Percentiles rank a stretch among this genome's conserved stretches.
phyloP scores from a whole-genome alignment of 2,113 vertebrate species.

The Thymallus thymallus region DNA sequence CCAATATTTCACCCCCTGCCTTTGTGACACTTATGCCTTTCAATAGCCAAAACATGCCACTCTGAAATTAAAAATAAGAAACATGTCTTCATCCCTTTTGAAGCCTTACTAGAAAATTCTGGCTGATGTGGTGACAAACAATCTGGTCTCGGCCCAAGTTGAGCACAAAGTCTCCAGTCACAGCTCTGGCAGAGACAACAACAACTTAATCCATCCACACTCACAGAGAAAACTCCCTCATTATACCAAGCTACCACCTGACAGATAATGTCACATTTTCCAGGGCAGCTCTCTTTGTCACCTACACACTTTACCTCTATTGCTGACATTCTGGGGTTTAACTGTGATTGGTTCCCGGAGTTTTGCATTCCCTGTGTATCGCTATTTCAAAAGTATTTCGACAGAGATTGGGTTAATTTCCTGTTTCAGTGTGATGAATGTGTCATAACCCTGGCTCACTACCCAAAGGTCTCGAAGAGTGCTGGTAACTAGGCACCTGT shows the following conservation, averaged over 20 bases:
- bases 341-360: not conserved
- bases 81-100: not conserved
- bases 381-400: not conserved
- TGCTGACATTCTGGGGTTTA: not conserved
- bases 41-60: not conserved
- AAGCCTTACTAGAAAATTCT: not conserved
- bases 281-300: not conserved
- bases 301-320: not conserved
- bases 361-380: not conserved
- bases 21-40: not conserved
- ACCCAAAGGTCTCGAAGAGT: not conserved
- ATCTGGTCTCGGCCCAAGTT: not conserved
- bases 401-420: not conserved
- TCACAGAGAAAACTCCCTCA: not conserved
- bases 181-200: not conserved
- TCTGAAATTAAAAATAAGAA: not conserved
- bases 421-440: not conserved
- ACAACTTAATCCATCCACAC: not conserved
- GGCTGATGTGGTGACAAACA: not conserved
- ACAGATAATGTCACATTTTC: constrained; percentile 1
- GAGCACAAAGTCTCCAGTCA: constrained; percentile 2
- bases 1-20: not conserved
- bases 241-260: not conserved
- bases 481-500: not conserved
- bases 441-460: not conserved